phyloP scores from a whole-genome alignment of 2,888 invertebrate species.

The Plemyria rubiginata region DNA sequence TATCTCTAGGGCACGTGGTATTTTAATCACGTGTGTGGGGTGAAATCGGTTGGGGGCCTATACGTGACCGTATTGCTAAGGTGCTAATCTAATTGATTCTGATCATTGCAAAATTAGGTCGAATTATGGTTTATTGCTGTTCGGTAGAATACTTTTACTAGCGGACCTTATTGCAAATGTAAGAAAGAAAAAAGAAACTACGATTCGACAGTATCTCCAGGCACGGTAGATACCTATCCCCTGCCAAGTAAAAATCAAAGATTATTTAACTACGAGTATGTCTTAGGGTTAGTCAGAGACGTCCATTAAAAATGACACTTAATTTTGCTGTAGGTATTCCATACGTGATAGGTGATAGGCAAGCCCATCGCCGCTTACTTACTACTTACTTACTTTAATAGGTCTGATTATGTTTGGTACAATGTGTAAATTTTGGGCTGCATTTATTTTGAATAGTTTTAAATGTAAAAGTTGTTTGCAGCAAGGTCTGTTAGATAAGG shows the following conservation, averaged over 20 bases:
- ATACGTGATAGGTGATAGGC: no score
- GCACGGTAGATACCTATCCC: no score
- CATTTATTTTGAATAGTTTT: not conserved
- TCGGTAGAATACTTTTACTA: conserved; percentile 7
- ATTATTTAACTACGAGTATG: conserved; percentile 5
- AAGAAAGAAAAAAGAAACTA: no score
- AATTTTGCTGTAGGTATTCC: no score
- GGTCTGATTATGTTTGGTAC: not conserved
- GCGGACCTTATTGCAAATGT: no score
- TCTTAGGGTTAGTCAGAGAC: not conserved
- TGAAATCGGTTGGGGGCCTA: conserved; percentile 45
- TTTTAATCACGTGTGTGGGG: conserved; percentile 39
- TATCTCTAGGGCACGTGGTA: conserved; percentile 34
- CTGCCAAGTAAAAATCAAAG: not conserved
- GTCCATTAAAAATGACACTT: no score
- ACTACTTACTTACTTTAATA: no score
- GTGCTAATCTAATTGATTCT: conserved; percentile 34
- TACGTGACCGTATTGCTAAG: conserved; percentile 42
- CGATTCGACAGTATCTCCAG: no score
- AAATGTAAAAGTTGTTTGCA: conserved; percentile 5
- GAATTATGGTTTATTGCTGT: conserved; percentile 27
- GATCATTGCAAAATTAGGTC: conserved; percentile 43
- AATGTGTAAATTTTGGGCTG: not conserved
- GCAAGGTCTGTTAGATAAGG: not conserved
- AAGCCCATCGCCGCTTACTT: no score